Base-by-base conservation (phyloP, 2,888 invertebrate species). In the Mythimna loreyi region DNA sequence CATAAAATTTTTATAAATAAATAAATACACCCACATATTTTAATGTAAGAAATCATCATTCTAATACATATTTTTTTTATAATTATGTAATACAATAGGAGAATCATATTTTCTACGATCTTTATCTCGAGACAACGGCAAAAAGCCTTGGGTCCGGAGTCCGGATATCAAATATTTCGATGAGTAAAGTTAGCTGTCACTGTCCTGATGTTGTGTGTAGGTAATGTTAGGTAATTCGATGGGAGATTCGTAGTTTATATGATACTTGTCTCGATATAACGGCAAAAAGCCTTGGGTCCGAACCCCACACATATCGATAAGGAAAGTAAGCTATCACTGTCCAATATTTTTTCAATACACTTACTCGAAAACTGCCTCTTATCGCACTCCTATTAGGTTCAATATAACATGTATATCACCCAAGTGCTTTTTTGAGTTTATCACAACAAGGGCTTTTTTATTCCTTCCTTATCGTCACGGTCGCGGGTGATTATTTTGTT, bases 51-150 rank as follows among this genome's bases (percentile, higher is more conserved):
- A n/a, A n/a, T n/a, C n/a, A n/a, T n/a, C n/a, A n/a, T n/a, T n/a
- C n/a, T n/a, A n/a, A n/a, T 53, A 25, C 23, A n/a, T 58, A 81
- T 73, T 77, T 73, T 69, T 52, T 40, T 59, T 40, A 81, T 36
- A 36, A 36, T 36, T 11, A 36, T 3, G 33, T 33, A 33, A 49
- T 47, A 40, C 57, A 64, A 13, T 21, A 58, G 19, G 16, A 53
- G 8, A 58, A 49, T 52, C 47, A 28, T 33, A 52, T 9, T 40
- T 62, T 70, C 11, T 40, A 9, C 25, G 25, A 33, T 58, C 55
- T 28, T 45, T 59, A 55, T 30, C 43, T 63, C n/a, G 21, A 30
- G 58, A 62, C 58, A 52, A 36, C 25, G 45, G 28, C 8, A 53
- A 36, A 56, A 40, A 47, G 55, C 36, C 60, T 76, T 47, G 30